Percentiles rank a stretch among this genome's conserved stretches.
These are phyloP conservation scores for Mastomys natalensis DNA, from an alignment of 2,113 vertebrate genomes.

Conservation along the genomic window DNA sequence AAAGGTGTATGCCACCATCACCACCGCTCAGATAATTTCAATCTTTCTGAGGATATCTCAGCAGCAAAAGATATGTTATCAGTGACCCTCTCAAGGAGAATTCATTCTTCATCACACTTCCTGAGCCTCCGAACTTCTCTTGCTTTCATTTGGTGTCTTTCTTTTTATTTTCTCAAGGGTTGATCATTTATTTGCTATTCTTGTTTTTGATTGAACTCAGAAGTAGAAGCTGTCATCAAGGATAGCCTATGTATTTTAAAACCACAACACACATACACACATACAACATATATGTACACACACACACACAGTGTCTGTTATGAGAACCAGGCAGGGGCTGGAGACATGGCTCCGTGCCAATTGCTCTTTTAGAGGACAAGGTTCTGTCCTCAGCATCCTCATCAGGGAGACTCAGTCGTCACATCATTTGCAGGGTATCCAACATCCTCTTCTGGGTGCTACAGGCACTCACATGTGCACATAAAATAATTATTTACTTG, in stretches of 20 bases:
- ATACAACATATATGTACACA: background rate
- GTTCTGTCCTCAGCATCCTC: background rate
- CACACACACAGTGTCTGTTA: background rate
- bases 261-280: background rate
- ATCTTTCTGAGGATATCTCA: background rate
- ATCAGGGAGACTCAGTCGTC: background rate
- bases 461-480: background rate
- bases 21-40: background rate
- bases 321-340: background rate
- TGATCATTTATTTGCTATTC: background rate
- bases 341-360: background rate
- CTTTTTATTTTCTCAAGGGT: background rate
- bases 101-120: background rate
- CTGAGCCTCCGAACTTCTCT: background rate
- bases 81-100: background rate
- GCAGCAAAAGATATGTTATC: background rate
- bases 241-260: background rate
- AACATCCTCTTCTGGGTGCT: background rate
- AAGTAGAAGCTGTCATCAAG: background rate
- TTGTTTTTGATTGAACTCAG: background rate
- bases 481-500: background rate
- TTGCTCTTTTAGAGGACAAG: background rate
- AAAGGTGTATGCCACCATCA: background rate
- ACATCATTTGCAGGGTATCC: background rate
- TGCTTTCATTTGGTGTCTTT: background rate